These are phyloP conservation scores for Heliconius nattereri DNA, from an alignment of 1,140 invertebrate species.

Conservation along the genomic window DNA sequence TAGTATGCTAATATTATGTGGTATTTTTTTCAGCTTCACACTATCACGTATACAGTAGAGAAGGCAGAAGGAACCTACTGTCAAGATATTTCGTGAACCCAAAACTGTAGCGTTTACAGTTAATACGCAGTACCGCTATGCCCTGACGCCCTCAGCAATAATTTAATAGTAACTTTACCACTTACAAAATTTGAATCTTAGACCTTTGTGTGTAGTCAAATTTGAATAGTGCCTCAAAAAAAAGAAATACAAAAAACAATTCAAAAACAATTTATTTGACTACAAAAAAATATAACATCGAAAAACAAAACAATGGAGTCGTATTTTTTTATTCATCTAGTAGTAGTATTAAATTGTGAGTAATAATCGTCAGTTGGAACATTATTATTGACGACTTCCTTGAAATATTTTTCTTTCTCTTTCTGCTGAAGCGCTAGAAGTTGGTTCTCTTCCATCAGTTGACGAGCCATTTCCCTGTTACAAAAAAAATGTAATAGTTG, in stretches of 20 bases:
- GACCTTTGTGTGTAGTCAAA: too few relatives aligned
- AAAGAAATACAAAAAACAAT: not conserved
- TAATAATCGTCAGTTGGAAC: slow-evolving; percentile 71
- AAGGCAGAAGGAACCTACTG: too few relatives aligned
- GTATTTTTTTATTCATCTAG: slow-evolving; percentile 59
- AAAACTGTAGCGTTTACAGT: too few relatives aligned
- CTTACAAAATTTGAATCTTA: too few relatives aligned
- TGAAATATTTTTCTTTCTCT: slow-evolving; percentile 71
- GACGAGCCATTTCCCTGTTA: slow-evolving; percentile 65
- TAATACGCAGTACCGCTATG: too few relatives aligned
- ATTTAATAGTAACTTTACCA: too few relatives aligned
- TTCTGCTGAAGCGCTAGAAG: slow-evolving; percentile 72
- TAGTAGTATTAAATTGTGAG: slow-evolving; percentile 72
- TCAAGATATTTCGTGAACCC: too few relatives aligned
- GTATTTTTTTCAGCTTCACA: too few relatives aligned
- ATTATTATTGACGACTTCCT: slow-evolving; percentile 69
- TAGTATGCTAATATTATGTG: too few relatives aligned
- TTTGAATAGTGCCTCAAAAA: not conserved
- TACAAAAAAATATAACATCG: not conserved
- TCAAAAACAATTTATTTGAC: slow-evolving; percentile 12
- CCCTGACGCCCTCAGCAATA: too few relatives aligned
- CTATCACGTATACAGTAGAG: too few relatives aligned
- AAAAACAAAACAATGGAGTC: not conserved
- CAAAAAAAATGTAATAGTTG: not conserved
- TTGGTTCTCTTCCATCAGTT: slow-evolving; percentile 74